phyloP scores from a whole-genome alignment of 2,797 vertebrate species.

The Podarcis siculus region DNA sequence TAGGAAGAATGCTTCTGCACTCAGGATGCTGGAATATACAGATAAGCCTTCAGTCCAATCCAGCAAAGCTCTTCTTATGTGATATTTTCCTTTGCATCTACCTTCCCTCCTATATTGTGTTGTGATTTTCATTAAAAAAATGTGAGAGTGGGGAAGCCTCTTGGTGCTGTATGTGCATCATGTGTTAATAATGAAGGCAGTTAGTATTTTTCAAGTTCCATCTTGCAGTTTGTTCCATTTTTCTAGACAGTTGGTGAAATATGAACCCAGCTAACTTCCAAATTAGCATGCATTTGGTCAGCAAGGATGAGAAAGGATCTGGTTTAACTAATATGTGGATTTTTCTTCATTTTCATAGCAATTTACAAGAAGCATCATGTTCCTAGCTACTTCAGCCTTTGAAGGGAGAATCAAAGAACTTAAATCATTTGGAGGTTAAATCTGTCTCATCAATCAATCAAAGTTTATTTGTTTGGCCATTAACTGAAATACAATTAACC shows the following conservation, averaged over 20 bases:
- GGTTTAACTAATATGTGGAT: background rate
- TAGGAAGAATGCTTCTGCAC: no score
- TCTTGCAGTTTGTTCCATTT: background rate
- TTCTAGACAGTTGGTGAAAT: background rate
- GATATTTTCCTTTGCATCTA: background rate
- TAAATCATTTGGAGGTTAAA: background rate
- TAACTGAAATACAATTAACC: background rate
- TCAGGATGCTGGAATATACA: no score
- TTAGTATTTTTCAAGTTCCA: background rate
- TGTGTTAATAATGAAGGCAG: background rate
- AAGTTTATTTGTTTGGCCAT: background rate
- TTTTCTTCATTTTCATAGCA: background rate
- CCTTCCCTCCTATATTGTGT: background rate
- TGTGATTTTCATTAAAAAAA: background rate
- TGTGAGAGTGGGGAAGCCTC: background rate
- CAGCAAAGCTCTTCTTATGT: background rate
- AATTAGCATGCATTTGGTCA: background rate
- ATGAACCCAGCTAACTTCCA: background rate
- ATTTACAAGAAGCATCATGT: background rate
- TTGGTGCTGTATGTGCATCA: background rate
- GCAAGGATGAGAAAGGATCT: background rate
- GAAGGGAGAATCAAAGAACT: background rate
- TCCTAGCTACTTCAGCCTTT: background rate
- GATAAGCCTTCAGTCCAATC: no score
- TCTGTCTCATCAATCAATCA: background rate